Percentiles rank a stretch among this genome's conserved stretches.
phyloP scores from a whole-genome alignment of 2,113 vertebrate genomes.

The Menura novaehollandiae region DNA sequence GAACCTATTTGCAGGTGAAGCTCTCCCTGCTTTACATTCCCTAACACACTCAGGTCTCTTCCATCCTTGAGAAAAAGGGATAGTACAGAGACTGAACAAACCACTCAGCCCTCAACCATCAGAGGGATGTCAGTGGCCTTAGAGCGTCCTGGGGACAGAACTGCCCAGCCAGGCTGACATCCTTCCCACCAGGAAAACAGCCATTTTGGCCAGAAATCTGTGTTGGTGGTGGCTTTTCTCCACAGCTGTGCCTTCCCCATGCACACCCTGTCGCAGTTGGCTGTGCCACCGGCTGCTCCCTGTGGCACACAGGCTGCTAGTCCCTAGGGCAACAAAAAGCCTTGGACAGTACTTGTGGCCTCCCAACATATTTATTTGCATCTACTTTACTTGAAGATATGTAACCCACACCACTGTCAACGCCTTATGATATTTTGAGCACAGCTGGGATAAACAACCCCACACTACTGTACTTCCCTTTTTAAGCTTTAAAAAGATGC shows the following conservation, averaged over 20 bases:
- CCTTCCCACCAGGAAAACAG: neutral
- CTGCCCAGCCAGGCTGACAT: neutral
- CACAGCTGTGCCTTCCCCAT: neutral
- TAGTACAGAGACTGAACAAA: neutral
- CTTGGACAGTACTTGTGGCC: fast-evolving
- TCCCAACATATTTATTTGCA: neutral
- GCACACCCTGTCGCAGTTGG: fast-evolving
- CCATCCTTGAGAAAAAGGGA: fast-evolving
- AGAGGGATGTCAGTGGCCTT: neutral
- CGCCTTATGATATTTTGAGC: neutral
- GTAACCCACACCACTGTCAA: neutral
- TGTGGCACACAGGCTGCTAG: neutral
- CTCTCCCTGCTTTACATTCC: neutral
- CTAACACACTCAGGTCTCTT: neutral
- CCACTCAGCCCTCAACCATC: neutral
- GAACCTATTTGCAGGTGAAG: neutral
- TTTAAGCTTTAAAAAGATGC: neutral
- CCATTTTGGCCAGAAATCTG: neutral
- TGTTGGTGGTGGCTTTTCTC: neutral
- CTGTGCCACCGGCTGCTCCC: neutral
- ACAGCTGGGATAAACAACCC: neutral
- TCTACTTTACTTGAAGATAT: neutral
- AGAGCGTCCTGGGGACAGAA: neutral
- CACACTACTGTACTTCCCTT: neutral
- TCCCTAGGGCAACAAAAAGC: neutral